Base-by-base conservation (phyloP, 1,140 invertebrate species). In the Drosophila bifasciata region DNA sequence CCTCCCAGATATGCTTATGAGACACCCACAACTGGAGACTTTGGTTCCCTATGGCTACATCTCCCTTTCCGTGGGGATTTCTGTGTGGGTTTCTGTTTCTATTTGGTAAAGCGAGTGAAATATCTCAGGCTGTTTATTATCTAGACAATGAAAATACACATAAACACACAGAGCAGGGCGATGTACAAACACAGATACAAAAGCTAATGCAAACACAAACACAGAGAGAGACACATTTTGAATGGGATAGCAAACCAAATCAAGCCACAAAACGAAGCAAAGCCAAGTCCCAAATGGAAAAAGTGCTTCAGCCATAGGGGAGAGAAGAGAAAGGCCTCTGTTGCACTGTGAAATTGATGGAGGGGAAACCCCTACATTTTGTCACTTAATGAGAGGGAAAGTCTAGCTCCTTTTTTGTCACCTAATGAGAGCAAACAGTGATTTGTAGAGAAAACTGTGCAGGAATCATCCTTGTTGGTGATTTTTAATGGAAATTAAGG, bases 121-220 rank as follows among this genome's bases (percentile, higher is more conserved):
- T 73, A 73, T 73, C 51, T 46, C 40, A 25, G 59, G n/a, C 40
- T 68, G 52, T 67, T 79, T 79, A 79, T 79, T 79, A 79, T 79
- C 76, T 50, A 60, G 57, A 74, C 50, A 78, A 73, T 74, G 63
- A 79, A 74, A 62, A 55, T 39, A 51, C 23, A 50, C 39, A 43
- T 17, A 25, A 6, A 25, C 58, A 52, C 36, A 46, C 19, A 40
- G 40, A 32, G 40, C 56, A 55, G 32, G 32, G 28, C 2, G 28
- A 28, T 28, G 7, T 28, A 28, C 28, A 28, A 28, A 28, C 28
- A 36, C 32, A 36, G 11, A 36, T 36, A 13, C 32, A 36, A 36
- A 13, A 13, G 32, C 32, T 13, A 36, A 60, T 8, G 1, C 17
- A 21, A 7, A 48, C 23, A 58, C 44, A 56, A 43, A 3, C 15